phyloP scores from a whole-genome alignment of 2,888 invertebrate species.

The Calephelis perditalis region DNA sequence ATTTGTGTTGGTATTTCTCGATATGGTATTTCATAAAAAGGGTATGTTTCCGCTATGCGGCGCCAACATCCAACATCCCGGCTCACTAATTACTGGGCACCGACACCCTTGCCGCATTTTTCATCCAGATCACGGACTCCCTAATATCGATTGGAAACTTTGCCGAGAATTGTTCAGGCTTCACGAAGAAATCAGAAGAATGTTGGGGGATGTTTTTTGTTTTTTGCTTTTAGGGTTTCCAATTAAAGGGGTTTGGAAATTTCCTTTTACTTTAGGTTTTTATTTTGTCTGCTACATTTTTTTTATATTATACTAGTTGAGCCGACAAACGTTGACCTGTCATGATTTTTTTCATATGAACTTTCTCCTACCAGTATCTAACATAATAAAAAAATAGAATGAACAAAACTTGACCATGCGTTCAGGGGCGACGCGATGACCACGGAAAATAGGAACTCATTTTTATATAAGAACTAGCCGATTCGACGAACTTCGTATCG shows the following conservation, averaged over 20 bases:
- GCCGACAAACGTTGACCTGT: too few relatives aligned
- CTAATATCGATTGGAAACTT: constrained; percentile 56
- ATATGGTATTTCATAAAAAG: constrained; percentile 19
- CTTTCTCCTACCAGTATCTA: too few relatives aligned
- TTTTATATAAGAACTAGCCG: too few relatives aligned
- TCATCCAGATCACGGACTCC: constrained; percentile 68
- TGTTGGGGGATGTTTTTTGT: constrained; percentile 28
- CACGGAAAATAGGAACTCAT: too few relatives aligned
- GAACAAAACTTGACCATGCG: too few relatives aligned
- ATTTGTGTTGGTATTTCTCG: neutral
- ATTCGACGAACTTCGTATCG: too few relatives aligned
- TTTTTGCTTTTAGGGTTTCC: constrained; percentile 4
- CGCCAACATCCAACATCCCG: constrained; percentile 28
- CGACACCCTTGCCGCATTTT: constrained; percentile 49
- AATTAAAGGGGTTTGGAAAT: constrained; percentile 2
- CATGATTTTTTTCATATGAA: too few relatives aligned
- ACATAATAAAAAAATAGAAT: too few relatives aligned
- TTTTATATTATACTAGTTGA: neutral
- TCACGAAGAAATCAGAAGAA: constrained; percentile 42
- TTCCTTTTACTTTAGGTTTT: too few relatives aligned
- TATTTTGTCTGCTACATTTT: neutral
- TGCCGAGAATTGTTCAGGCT: constrained; percentile 43
- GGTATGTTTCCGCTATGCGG: constrained; percentile 21
- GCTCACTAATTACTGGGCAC: constrained; percentile 64
- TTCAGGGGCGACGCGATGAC: too few relatives aligned